These are phyloP conservation scores for Cynoglossus semilaevis DNA, from an alignment of 2,113 vertebrate genomes.

Conservation along the genomic window DNA sequence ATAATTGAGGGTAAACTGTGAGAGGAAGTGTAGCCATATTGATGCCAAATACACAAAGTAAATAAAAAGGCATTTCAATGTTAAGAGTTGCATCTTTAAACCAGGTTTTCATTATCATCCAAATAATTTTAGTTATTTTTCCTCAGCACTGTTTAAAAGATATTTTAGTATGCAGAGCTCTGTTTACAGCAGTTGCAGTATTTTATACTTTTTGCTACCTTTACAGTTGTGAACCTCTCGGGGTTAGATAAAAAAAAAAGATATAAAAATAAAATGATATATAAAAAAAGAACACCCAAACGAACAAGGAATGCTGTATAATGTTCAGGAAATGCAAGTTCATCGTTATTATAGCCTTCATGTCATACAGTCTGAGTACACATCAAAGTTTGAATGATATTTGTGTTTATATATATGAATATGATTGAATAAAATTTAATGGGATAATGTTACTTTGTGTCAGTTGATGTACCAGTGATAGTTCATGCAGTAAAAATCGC, in stretches of 20 bases:
- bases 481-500: too few species aligned
- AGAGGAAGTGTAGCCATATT: conserved; percentile 68
- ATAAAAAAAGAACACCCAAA: too few species aligned
- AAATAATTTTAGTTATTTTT: conserved; percentile 24
- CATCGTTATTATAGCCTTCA: conserved; percentile 38
- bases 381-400: conserved; percentile 47
- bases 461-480: not conserved
- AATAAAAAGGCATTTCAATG: conserved; percentile 34
- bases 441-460: conserved; percentile 26
- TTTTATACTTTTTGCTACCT: conserved; percentile 68
- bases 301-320: conserved; percentile 28
- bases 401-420: conserved; percentile 60
- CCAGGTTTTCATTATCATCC: conserved; percentile 23
- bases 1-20: conserved; percentile 42
- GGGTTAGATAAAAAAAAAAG: conserved; percentile 7
- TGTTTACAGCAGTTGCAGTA: conserved; percentile 56
- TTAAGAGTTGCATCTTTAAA: conserved; percentile 21
- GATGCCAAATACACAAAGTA: conserved; percentile 53
- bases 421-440: conserved; percentile 65
- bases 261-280: not conserved
- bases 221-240: conserved; percentile 43
- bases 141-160: conserved; percentile 35
- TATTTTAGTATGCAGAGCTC: conserved; percentile 48
- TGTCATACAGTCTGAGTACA: conserved; percentile 49
- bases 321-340: conserved; percentile 45